Evolutionary conservation across 2,113 vertebrate species (phyloP).

Genomic region (Tragelaphus scriptus): DNA sequence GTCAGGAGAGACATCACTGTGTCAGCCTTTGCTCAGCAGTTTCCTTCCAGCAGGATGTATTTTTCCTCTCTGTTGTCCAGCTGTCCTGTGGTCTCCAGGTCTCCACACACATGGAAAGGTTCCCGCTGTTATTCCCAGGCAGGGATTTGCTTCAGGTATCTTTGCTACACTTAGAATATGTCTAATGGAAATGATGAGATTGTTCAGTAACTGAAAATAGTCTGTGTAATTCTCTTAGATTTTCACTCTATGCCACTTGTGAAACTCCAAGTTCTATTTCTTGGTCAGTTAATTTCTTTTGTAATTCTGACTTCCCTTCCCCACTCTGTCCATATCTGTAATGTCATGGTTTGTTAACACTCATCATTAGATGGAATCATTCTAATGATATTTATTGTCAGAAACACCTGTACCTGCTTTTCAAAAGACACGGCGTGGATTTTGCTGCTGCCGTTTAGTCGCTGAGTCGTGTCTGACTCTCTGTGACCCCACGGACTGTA

Average conservation of each 20-base stretch:
- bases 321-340: background rate
- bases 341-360: background rate
- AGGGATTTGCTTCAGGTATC: background rate
- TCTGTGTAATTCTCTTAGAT: background rate
- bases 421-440: background rate
- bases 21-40: background rate
- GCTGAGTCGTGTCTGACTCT: background rate
- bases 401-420: background rate
- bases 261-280: background rate
- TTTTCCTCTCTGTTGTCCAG: background rate
- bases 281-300: slow-evolving; percentile 9
- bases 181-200: background rate
- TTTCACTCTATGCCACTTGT: background rate
- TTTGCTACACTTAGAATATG: background rate
- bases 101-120: background rate
- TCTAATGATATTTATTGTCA: background rate
- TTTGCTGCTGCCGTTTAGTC: background rate
- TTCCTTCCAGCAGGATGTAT: background rate
- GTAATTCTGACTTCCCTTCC: background rate
- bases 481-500: background rate
- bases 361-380: background rate
- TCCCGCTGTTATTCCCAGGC: background rate
- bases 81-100: background rate
- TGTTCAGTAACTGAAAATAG: background rate
- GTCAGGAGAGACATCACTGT: background rate